A percentile compares a stretch with the other conserved stretches of the same genome.
These are phyloP conservation scores for Fukomys damarensis DNA, from an alignment of 2,113 vertebrate species.

Conservation along the genomic window DNA sequence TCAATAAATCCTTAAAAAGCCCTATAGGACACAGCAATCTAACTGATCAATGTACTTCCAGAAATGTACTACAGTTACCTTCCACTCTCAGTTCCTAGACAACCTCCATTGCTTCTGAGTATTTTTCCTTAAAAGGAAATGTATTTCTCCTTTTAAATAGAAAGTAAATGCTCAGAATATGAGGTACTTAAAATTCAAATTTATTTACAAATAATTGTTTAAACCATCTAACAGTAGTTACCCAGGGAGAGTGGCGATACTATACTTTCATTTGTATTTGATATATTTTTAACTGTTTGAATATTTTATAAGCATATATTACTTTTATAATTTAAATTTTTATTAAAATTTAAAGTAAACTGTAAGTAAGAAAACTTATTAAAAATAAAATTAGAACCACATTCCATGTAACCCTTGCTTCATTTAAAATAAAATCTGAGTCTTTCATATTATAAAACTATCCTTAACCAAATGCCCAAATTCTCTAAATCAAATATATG, in stretches of 20 bases:
- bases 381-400: constrained; percentile 65
- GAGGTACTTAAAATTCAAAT: constrained; percentile 58
- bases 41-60: constrained; percentile 80
- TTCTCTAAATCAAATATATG: not conserved
- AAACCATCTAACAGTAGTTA: constrained; percentile 62
- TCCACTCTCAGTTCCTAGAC: constrained; percentile 49
- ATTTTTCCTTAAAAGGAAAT: constrained; percentile 67
- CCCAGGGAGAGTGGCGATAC: not conserved
- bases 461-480: constrained; percentile 46
- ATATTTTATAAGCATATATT: constrained; percentile 66
- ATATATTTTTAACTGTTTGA: constrained; percentile 55
- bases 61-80: constrained; percentile 70
- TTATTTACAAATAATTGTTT: constrained; percentile 72
- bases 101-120: constrained; percentile 38
- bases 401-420: constrained; percentile 54
- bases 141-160: constrained; percentile 60
- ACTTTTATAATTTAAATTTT: constrained; percentile 64
- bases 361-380: constrained; percentile 58
- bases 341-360: constrained; percentile 73
- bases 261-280: constrained; percentile 50
- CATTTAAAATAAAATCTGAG: constrained; percentile 40
- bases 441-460: constrained; percentile 42
- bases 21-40: constrained; percentile 83
- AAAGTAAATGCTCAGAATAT: constrained; percentile 65
- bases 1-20: constrained; percentile 85